Evolutionary conservation across 2,113 vertebrate species (phyloP), one percentile per base, ranked within the genome.

Genomic region (Chitala chitala): DNA sequence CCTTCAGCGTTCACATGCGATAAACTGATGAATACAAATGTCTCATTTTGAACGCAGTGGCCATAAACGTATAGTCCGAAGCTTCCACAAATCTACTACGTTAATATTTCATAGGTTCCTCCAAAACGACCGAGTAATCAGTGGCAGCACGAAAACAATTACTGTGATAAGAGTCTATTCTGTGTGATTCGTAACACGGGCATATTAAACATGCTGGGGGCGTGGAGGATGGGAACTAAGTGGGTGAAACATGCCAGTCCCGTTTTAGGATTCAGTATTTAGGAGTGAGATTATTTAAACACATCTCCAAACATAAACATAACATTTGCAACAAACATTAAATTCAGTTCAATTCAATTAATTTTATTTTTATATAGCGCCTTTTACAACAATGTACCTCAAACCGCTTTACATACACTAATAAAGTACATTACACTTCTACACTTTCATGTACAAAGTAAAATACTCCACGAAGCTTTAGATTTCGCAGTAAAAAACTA

Each of bases 171-270:
- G 66, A 59, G 61, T 15, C 55, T 75, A 71, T 70, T 33, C 69
- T 56, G 29, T 56, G 50, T 22, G 29, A 12, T 1, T 38, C 8
- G 17, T 5, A 17, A 1, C 26, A 46, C 69, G 42, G 22, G 56
- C 63, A 54, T 54, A 76, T 76, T 71, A 69, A 50, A 77, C 44
- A 58, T 53, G 58, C 4, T 64, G 6, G 26, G 54, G 15, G 71
- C 66, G 9, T 3, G 48, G 31, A 75, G 22, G 73, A 20, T 71
- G 48, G 76, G 53, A 56, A 50, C 29, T 72, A 78, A 73, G 54
- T 55, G 71, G 77, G 75, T 44, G 42, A 48, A 10, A 68, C 33
- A 76, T 8, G 48, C 75, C 81, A 82, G 80, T 73, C 75, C 82
- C 77, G 78, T 81, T 78, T 80, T 82, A 79, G n/a, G n/a, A n/a